phyloP scores from a whole-genome alignment of 2,797 vertebrate species.

The Gymnoscopelus braueri region DNA sequence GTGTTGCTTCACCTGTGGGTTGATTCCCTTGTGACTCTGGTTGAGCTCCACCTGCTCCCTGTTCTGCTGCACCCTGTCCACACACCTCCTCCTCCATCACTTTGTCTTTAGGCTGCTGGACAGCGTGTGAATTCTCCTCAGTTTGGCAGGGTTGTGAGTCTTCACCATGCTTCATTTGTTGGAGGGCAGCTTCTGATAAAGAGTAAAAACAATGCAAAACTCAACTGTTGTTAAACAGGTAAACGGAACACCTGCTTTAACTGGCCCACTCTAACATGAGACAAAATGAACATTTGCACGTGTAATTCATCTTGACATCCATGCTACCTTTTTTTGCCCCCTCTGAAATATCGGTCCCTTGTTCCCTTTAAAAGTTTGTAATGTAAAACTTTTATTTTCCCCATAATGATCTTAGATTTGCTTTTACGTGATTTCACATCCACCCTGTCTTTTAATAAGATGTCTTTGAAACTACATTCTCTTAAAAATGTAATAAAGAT shows the following conservation, averaged over 20 bases:
- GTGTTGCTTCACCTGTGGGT: slow-evolving; percentile 59
- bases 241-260: neutral
- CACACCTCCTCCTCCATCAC: slow-evolving; percentile 71
- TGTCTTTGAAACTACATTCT: neutral
- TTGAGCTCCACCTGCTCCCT: slow-evolving; percentile 64
- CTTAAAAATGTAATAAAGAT: neutral
- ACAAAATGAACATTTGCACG: slow-evolving; percentile 9
- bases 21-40: slow-evolving; percentile 64
- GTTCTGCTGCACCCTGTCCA: slow-evolving; percentile 56
- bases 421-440: neutral
- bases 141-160: slow-evolving; percentile 68
- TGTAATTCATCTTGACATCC: neutral
- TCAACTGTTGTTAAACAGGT: neutral
- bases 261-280: neutral
- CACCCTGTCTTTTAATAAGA: neutral
- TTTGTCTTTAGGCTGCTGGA: slow-evolving; percentile 58
- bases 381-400: neutral
- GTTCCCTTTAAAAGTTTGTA: too few relatives aligned
- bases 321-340: neutral
- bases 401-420: neutral
- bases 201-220: slow-evolving; percentile 18
- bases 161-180: slow-evolving; percentile 66
- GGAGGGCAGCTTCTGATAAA: slow-evolving; percentile 70
- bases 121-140: slow-evolving; percentile 60
- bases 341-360: neutral